Conservation (phyloP, 1,140 invertebrate species). For the Planococcus citri region DNA sequence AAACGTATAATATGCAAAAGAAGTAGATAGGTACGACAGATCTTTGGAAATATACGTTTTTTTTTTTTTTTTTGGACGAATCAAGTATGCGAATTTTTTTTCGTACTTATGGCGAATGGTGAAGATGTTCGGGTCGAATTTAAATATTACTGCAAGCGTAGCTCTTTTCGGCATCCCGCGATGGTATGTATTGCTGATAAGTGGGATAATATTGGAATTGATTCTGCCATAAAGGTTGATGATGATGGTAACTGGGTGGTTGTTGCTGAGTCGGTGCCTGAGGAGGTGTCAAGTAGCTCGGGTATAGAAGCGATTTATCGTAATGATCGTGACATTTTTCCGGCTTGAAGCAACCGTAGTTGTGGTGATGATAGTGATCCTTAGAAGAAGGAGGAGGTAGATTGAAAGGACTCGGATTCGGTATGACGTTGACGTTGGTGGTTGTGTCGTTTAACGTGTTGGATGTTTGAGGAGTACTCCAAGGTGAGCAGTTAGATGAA, state of each 20-base stretch:
- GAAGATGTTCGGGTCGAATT: neutral
- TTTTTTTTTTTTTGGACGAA: no score
- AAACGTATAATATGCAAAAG: no score
- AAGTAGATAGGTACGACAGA: no score
- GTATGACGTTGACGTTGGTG: no score
- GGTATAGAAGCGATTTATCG: neutral
- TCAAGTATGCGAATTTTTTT: no score
- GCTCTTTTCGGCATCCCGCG: neutral
- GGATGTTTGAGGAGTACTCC: neutral
- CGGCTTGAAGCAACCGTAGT: neutral
- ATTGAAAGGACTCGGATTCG: neutral
- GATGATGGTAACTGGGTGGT: neutral
- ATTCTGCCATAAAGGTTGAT: neutral
- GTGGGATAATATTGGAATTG: conserved; percentile 1
- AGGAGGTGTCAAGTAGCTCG: no score
- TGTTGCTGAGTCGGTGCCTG: neutral
- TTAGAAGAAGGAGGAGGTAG: neutral
- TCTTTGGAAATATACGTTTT: no score
- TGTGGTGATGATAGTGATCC: neutral
- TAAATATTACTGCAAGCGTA: conserved; percentile 8
- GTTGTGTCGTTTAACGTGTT: neutral
- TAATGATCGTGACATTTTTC: neutral
- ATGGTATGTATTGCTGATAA: neutral
- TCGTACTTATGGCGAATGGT: no score
- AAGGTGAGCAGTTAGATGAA: neutral